Percentiles rank a stretch among this genome's conserved stretches.
phyloP scores from a whole-genome alignment of 2,888 invertebrate species.

The Thereva unica region DNA sequence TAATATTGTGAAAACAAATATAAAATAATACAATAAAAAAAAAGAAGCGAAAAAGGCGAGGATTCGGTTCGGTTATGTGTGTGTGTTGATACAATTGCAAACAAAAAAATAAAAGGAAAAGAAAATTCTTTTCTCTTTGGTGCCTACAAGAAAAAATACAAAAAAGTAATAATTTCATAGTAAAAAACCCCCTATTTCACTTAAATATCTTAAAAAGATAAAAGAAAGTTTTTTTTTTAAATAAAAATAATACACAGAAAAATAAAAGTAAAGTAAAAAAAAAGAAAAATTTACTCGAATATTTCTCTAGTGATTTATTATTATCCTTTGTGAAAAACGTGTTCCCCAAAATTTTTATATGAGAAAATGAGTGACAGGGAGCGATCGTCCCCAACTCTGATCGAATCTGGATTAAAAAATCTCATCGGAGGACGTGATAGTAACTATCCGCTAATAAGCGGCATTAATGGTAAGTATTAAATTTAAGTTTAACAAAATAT shows the following conservation, averaged over 20 bases:
- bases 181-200: not conserved
- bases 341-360: conserved; percentile 49
- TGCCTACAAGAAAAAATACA: not conserved
- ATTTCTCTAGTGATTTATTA: not conserved
- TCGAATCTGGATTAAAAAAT: conserved; percentile 83
- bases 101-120: no score
- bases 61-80: no score
- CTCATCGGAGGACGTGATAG: conserved; percentile 79
- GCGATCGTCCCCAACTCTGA: conserved; percentile 84
- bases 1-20: no score
- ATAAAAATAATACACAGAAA: not conserved
- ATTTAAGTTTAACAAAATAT: conserved; percentile 3
- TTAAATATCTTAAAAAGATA: no score
- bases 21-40: no score
- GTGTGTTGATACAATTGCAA: no score
- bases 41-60: no score
- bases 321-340: conserved; percentile 9
- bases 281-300: not conserved
- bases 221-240: not conserved
- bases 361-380: conserved; percentile 83
- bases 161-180: not conserved
- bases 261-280: not conserved
- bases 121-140: no score
- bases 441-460: conserved; percentile 77
- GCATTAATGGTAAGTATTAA: conserved; percentile 65